Conservation (phyloP, 2,888 invertebrate genomes). For the Stegophylla sp. region DNA sequence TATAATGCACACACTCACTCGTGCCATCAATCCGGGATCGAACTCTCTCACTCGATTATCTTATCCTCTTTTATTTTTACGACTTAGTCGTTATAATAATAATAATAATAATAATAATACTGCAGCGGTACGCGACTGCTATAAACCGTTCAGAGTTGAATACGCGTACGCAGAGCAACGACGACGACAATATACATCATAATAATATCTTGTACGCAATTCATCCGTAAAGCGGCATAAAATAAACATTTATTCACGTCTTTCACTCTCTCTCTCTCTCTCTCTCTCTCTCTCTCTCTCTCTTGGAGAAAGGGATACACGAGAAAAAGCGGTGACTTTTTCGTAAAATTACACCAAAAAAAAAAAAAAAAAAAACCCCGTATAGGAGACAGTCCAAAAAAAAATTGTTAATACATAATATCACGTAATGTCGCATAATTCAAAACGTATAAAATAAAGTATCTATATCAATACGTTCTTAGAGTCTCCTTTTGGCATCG, state of each 20-base stretch:
- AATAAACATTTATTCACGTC: conserved; percentile 43
- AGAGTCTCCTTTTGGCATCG: not conserved
- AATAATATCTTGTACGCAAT: not conserved
- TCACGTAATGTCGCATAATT: conserved; percentile 37
- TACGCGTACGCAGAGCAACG: not conserved
- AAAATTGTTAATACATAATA: conserved; percentile 17
- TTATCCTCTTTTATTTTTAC: not conserved
- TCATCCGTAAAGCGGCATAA: conserved; percentile 23
- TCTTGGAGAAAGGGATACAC: not conserved
- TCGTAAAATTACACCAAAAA: conserved; percentile 35
- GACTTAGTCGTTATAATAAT: conserved; percentile 24
- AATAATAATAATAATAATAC: too few species aligned
- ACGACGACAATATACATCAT: not conserved
- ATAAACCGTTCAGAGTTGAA: conserved; percentile 39
- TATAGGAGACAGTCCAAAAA: conserved; percentile 15
- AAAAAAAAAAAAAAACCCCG: too few species aligned
- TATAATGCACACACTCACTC: not conserved
- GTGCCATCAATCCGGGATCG: conserved; percentile 17
- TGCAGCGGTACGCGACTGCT: conserved; percentile 16
- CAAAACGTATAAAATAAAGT: not conserved
- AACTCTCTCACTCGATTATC: not conserved
- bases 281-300: too few species aligned
- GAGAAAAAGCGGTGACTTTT: conserved; percentile 18
- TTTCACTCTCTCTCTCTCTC: not conserved
- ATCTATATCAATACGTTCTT: not conserved